A percentile compares a stretch with the other conserved stretches of the same genome.
Conservation (phyloP, 2,888 invertebrate species). For the Timandra comae region DNA sequence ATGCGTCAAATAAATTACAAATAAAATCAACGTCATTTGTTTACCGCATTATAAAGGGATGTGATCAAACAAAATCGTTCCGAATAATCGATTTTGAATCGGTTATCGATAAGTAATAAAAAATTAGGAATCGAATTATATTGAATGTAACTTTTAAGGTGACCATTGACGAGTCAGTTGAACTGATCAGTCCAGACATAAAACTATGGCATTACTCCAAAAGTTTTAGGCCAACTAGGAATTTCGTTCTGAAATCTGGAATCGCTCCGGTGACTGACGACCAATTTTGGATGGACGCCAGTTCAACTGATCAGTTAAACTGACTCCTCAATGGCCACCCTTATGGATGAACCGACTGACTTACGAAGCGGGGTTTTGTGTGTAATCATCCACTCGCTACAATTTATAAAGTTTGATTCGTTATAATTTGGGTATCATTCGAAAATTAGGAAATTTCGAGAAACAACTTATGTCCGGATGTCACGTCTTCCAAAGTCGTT, state of each 20-base stretch:
- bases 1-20: too few species aligned
- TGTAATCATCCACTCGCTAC: conserved; percentile 27
- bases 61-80: conserved; percentile 12
- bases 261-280: too few species aligned
- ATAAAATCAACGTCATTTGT: too few species aligned
- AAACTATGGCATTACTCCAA: too few species aligned
- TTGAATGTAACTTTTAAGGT: conserved; percentile 16
- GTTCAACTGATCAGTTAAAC: too few species aligned
- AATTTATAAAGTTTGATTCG: conserved; percentile 25
- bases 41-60: conserved; percentile 3
- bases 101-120: conserved; percentile 19
- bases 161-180: too few species aligned
- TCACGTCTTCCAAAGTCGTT: conserved; percentile 36
- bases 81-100: conserved; percentile 16
- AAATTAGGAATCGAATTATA: conserved; percentile 17
- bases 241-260: too few species aligned
- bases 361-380: conserved; percentile 15
- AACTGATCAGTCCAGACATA: too few species aligned
- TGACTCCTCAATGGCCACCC: too few species aligned
- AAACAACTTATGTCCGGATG: conserved; percentile 28
- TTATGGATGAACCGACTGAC: conserved; percentile 16
- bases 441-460: conserved; percentile 23
- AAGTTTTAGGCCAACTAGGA: too few species aligned
- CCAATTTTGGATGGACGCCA: too few species aligned
- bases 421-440: conserved; percentile 22